Conservation (phyloP, 2,797 vertebrate genomes). For the Uromys caudimaculatus region DNA sequence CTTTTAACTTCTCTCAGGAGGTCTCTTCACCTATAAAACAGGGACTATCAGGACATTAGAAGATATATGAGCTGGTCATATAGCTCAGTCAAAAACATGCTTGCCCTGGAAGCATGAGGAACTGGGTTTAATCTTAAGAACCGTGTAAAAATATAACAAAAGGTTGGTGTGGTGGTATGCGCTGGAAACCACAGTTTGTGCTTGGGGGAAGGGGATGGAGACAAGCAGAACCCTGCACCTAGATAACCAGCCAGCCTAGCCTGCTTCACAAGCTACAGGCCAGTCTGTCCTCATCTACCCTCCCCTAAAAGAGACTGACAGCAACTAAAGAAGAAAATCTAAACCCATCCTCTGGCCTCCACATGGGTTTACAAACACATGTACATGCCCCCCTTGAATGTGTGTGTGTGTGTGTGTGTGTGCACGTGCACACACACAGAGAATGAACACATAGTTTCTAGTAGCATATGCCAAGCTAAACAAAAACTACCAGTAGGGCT, state of each 20-base stretch:
- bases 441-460: background rate
- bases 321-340: background rate
- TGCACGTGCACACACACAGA: background rate
- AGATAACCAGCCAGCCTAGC: background rate
- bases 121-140: background rate
- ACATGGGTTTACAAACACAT: background rate
- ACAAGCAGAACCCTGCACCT: background rate
- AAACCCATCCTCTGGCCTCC: background rate
- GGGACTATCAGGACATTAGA: background rate
- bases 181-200: background rate
- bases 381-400: too few species aligned
- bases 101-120: background rate
- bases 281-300: too few species aligned
- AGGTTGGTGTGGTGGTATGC: background rate
- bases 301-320: background rate
- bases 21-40: slow-evolving; percentile 8
- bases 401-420: too few species aligned
- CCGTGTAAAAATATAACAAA: background rate
- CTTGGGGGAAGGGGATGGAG: background rate
- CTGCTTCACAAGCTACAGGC: background rate
- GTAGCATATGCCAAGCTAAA: background rate
- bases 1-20: background rate
- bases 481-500: slow-evolving; percentile 28
- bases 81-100: background rate
- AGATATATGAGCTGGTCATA: background rate